Conservation (phyloP, 1,140 invertebrate genomes). For the Euura lappo region DNA sequence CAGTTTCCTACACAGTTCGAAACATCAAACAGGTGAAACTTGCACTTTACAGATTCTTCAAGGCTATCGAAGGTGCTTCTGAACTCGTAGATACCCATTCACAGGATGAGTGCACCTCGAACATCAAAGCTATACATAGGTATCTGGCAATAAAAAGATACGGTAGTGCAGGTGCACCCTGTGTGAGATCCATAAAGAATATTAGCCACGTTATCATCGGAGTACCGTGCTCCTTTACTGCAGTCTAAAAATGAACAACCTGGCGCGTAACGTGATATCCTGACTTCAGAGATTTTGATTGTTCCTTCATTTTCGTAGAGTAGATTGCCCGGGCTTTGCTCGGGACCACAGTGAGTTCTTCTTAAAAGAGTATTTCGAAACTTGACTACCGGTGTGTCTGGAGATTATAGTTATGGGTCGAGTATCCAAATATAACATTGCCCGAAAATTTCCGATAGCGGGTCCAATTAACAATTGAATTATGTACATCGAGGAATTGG, state of each 20-base stretch:
- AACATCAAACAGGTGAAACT: background rate
- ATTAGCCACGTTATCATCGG: background rate
- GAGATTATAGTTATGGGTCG: too few species aligned
- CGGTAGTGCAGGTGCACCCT: background rate
- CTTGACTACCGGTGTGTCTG: too few species aligned
- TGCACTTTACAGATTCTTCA: slow-evolving; percentile 4
- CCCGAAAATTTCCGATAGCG: background rate
- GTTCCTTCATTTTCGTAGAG: too few species aligned
- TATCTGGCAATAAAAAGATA: background rate
- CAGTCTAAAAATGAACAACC: too few species aligned
- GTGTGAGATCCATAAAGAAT: background rate
- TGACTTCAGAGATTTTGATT: too few species aligned
- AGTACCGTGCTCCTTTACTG: background rate
- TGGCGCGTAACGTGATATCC: too few species aligned
- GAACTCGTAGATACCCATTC: background rate
- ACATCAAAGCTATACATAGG: background rate
- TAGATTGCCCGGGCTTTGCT: too few species aligned
- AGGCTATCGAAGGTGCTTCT: background rate
- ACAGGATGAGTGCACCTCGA: background rate
- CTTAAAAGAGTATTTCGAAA: too few species aligned
- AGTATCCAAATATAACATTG: too few species aligned
- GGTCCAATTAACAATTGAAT: slow-evolving; percentile 7
- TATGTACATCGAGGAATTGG: background rate
- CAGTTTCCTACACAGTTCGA: background rate
- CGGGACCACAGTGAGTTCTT: too few species aligned